Percentiles rank a stretch among this genome's conserved stretches.
Conservation (phyloP, 2,888 invertebrate genomes). For the Lithophane socia region DNA sequence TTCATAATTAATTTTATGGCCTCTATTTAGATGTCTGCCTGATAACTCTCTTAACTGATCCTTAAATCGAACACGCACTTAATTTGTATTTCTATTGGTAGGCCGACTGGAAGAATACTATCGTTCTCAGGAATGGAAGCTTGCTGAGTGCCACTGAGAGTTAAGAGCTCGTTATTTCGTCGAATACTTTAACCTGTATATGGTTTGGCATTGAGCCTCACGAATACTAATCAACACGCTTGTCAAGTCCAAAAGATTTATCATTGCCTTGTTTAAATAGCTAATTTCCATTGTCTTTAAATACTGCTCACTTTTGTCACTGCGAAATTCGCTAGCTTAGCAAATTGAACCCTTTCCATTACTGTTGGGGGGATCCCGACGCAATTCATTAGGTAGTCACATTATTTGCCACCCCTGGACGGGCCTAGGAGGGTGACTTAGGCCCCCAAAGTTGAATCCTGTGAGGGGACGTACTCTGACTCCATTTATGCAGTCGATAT, state of each 20-base stretch:
- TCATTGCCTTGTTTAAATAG: conserved; percentile 11
- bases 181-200: conserved; percentile 32
- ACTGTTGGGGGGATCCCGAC: conserved; percentile 32
- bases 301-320: conserved; percentile 16
- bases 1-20: conserved; percentile 59
- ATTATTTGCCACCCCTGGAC: conserved; percentile 66
- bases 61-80: conserved; percentile 51
- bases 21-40: conserved; percentile 64
- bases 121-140: conserved; percentile 6
- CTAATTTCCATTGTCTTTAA: conserved; percentile 36
- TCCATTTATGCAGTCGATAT: conserved; percentile 64
- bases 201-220: conserved; percentile 28
- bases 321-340: conserved; percentile 46
- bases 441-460: conserved; percentile 72
- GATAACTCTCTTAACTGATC: conserved; percentile 62
- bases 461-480: conserved; percentile 74
- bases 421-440: conserved; percentile 78
- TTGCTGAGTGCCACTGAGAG: conserved; percentile 4
- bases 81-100: conserved; percentile 48
- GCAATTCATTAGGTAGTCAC: conserved; percentile 63
- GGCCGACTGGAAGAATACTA: conserved; percentile 23
- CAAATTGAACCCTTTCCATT: conserved; percentile 50
- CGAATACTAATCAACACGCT: conserved; percentile 44
- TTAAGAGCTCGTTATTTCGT: conserved; percentile 13
- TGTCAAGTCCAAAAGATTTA: conserved; percentile 36